These are phyloP conservation scores for Dromococcyx pavoninus DNA, from an alignment of 2,797 vertebrate species.

Conservation along the genomic window DNA sequence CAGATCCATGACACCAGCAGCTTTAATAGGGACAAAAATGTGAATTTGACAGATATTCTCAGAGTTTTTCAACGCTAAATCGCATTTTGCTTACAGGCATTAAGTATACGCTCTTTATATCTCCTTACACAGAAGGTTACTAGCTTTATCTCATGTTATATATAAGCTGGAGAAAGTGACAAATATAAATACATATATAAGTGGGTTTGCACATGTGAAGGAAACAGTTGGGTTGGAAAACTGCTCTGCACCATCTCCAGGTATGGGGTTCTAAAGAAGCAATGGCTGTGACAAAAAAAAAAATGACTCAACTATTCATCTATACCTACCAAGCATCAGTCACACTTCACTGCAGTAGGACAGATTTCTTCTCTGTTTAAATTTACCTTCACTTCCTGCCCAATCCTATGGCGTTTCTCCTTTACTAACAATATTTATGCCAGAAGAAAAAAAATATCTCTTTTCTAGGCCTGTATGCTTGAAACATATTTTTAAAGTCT, in stretches of 20 bases:
- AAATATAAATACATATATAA: neutral
- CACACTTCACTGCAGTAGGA: neutral
- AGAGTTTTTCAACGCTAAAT: neutral
- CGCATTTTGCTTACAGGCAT: neutral
- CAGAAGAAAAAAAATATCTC: neutral
- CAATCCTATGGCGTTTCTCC: neutral
- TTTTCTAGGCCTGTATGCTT: neutral
- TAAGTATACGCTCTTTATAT: neutral
- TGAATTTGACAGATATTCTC: slow-evolving; percentile 1
- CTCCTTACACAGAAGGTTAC: neutral
- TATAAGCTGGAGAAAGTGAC: neutral
- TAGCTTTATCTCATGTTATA: neutral
- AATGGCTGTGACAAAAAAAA: neutral
- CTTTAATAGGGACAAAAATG: slow-evolving; percentile 40
- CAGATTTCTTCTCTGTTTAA: neutral
- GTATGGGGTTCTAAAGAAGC: neutral
- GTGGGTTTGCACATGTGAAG: neutral
- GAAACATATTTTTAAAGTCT: neutral
- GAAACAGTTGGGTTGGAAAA: neutral
- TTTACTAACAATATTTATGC: neutral
- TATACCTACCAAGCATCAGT: neutral
- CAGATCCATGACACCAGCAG: slow-evolving; percentile 20
- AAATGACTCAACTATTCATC: neutral
- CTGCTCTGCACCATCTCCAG: neutral
- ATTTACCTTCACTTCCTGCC: neutral